Conservation (phyloP, 1,140 invertebrate genomes). For the Leptestheria dahalacensis region DNA sequence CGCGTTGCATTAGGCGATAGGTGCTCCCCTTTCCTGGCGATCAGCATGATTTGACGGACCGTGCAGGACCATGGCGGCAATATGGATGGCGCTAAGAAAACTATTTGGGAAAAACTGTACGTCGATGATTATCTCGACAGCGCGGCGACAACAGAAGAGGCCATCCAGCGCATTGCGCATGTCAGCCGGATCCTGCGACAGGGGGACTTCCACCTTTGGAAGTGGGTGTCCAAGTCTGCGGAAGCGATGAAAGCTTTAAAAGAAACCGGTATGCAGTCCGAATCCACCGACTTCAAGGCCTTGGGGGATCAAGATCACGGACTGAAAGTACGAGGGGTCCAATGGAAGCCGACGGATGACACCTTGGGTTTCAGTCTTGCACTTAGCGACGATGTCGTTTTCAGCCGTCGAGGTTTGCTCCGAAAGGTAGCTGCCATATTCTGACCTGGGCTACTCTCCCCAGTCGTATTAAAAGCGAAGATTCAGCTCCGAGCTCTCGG, state of each 20-base stretch:
- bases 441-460: background rate
- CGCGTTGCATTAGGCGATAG: conserved; percentile 15
- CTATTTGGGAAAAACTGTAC: conserved; percentile 14
- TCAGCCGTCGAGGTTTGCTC: background rate
- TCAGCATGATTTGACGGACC: background rate
- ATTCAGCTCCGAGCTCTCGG: conserved; percentile 1
- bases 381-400: background rate
- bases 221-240: conserved; percentile 3
- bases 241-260: background rate
- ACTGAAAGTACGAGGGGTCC: conserved; percentile 1
- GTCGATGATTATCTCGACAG: conserved; percentile 18
- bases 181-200: background rate
- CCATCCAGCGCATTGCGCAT: background rate
- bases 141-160: conserved; percentile 1
- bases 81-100: background rate
- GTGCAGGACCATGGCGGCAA: background rate
- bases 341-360: background rate
- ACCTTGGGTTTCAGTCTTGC: background rate
- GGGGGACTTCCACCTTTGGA: background rate
- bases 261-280: background rate
- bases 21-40: conserved; percentile 17
- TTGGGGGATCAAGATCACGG: background rate
- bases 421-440: background rate
- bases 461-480: conserved; percentile 8
- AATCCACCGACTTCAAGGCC: background rate